phyloP scores from a whole-genome alignment of 2,888 invertebrate genomes.

The Morinoia aosen region DNA sequence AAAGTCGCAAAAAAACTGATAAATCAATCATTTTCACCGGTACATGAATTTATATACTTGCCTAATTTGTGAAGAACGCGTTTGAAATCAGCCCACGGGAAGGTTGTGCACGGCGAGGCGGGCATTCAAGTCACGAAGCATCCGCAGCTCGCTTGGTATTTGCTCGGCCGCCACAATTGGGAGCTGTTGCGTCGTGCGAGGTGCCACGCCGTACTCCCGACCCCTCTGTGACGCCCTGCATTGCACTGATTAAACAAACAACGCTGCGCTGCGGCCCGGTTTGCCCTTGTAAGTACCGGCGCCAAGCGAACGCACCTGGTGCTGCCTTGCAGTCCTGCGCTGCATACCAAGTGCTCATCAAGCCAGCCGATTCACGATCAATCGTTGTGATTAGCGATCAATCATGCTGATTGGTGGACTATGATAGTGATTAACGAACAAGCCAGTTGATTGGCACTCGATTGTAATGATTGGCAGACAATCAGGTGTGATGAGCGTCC shows the following conservation, averaged over 20 bases:
- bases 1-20: too few species aligned
- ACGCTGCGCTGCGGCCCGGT: not conserved
- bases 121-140: conserved; percentile 19
- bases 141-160: not conserved
- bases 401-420: not conserved
- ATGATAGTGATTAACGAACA: conserved; percentile 28
- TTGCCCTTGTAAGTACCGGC: conserved; percentile 31
- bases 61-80: too few species aligned
- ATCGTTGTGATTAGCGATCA: conserved; percentile 15
- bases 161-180: not conserved
- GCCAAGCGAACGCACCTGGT: not conserved
- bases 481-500: not conserved
- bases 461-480: conserved; percentile 42
- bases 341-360: not conserved
- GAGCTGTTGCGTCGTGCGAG: not conserved
- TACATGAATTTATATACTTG: too few species aligned
- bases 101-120: not conserved
- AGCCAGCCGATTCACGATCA: conserved; percentile 21
- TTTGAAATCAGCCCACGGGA: not conserved
- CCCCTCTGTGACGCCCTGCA: not conserved
- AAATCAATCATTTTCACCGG: too few species aligned
- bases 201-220: not conserved
- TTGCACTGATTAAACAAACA: conserved; percentile 33
- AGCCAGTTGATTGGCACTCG: conserved; percentile 26
- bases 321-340: not conserved